These are phyloP conservation scores for Leptodirus hochenwartii DNA, from an alignment of 2,888 invertebrate species.

Conservation along the genomic window DNA sequence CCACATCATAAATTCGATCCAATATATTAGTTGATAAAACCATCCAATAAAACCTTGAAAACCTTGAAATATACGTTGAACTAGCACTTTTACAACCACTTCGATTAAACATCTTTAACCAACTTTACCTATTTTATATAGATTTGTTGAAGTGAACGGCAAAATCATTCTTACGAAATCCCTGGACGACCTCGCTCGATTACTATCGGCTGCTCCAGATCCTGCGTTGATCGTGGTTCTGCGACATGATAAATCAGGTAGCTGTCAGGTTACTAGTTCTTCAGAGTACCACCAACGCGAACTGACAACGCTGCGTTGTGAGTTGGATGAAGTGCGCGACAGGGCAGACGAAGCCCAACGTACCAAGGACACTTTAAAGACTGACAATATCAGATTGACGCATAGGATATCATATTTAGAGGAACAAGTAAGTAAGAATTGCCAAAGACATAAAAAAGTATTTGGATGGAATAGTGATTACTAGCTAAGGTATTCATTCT, in stretches of 20 bases:
- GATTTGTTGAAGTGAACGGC: constrained; percentile 68
- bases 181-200: constrained; percentile 51
- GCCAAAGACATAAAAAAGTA: constrained; percentile 19
- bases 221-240: constrained; percentile 47
- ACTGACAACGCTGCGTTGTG: constrained; percentile 34
- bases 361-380: constrained; percentile 43
- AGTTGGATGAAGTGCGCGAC: constrained; percentile 37
- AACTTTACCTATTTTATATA: constrained; percentile 26
- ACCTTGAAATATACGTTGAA: no score
- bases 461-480: constrained; percentile 7
- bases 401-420: constrained; percentile 81
- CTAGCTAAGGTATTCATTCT: constrained; percentile 1
- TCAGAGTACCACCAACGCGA: constrained; percentile 22
- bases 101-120: no score
- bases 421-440: constrained; percentile 65
- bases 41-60: no score
- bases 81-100: no score
- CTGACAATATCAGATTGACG: constrained; percentile 68
- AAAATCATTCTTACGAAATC: constrained; percentile 48
- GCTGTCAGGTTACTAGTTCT: constrained; percentile 33
- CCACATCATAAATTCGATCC: no score
- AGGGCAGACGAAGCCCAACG: constrained; percentile 44
- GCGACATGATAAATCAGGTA: constrained; percentile 19
- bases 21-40: no score
- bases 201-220: constrained; percentile 39